Percentiles rank a stretch among this genome's conserved stretches.
These are phyloP conservation scores for Tupaia tana DNA, from an alignment of 2,113 vertebrate genomes.

Conservation along the genomic window DNA sequence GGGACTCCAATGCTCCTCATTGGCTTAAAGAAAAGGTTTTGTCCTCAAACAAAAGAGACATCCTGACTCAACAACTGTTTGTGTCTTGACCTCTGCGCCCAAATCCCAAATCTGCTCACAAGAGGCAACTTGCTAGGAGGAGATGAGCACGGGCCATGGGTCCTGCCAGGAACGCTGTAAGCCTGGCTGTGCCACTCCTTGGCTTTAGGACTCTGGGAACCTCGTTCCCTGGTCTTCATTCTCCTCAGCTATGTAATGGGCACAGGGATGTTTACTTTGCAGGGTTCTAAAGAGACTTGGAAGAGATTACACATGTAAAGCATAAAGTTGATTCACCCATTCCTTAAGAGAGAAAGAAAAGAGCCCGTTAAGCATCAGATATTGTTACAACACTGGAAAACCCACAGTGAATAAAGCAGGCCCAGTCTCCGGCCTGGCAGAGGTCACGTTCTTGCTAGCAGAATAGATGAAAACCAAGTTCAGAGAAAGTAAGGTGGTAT, in stretches of 20 bases:
- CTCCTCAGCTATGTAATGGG: not conserved
- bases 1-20: rapidly evolving
- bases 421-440: too few species aligned
- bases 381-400: not conserved
- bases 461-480: not conserved
- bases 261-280: not conserved
- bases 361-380: not conserved
- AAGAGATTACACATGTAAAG: not conserved
- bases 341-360: not conserved
- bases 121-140: not conserved
- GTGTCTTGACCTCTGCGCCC: slow-evolving; percentile 3
- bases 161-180: rapidly evolving
- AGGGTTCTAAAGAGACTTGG: not conserved
- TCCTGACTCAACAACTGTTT: not conserved
- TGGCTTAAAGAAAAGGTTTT: slow-evolving; percentile 26
- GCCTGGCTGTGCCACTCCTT: not conserved
- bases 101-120: not conserved
- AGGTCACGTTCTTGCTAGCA: not conserved
- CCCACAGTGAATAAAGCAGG: not conserved
- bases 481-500: not conserved
- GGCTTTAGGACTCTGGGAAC: too few species aligned
- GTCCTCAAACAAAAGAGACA: slow-evolving; percentile 43
- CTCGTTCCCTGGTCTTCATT: not conserved
- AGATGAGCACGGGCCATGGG: rapidly evolving
- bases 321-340: too few species aligned